Conservation (phyloP, 2,888 invertebrate species). For the Tricholauxania praeusta region DNA sequence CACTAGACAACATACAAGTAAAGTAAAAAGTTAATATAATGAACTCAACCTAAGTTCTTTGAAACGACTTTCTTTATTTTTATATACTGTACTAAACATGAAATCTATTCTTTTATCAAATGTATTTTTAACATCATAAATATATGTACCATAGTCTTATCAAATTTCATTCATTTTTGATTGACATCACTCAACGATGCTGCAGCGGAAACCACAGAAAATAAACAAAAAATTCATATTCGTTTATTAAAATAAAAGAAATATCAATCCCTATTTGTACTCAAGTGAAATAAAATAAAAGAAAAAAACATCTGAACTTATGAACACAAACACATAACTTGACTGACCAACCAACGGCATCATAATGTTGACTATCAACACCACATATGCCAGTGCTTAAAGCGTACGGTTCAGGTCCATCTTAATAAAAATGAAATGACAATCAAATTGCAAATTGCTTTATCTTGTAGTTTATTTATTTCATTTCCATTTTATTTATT, state of each 20-base stretch:
- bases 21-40: too few species aligned
- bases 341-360: not conserved
- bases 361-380: not conserved
- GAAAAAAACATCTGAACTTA: not conserved
- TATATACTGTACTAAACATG: too few species aligned
- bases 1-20: too few species aligned
- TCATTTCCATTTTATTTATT: slow-evolving; percentile 46
- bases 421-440: slow-evolving; percentile 53
- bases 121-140: too few species aligned
- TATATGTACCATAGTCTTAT: not conserved
- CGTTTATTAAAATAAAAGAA: not conserved
- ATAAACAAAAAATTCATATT: not conserved
- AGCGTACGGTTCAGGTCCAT: not conserved
- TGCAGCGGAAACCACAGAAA: slow-evolving; percentile 10
- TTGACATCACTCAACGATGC: slow-evolving; percentile 21
- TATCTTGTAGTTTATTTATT: slow-evolving; percentile 63
- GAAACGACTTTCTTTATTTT: too few species aligned
- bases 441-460: slow-evolving; percentile 63
- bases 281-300: not conserved
- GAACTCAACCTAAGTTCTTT: too few species aligned
- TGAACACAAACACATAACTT: not conserved
- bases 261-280: not conserved
- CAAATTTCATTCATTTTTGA: slow-evolving; percentile 7
- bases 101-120: too few species aligned
- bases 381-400: too few species aligned